phyloP scores from a whole-genome alignment of 92 coral and sea anemone genomes.

The Chrysogorgia sp. region DNA sequence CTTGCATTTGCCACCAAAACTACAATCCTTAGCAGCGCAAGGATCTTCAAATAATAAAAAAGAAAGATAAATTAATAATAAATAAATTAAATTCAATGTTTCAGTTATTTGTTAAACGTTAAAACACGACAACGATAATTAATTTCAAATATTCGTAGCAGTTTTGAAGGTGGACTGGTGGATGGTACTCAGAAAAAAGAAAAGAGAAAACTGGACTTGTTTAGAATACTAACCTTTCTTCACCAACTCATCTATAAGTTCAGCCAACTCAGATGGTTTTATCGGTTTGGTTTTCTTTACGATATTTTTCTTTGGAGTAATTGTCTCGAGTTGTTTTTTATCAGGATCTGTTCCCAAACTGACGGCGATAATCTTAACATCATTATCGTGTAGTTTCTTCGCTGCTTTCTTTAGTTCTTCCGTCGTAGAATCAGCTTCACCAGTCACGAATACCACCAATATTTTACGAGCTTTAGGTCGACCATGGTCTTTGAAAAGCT shows the following conservation, averaged over 20 bases:
- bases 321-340: constrained; percentile 49
- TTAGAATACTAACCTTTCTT: constrained; percentile 63
- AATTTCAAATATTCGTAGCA: too few relatives aligned
- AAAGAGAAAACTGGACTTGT: background rate
- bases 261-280: constrained; percentile 61
- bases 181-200: constrained; percentile 1
- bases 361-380: constrained; percentile 74
- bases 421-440: constrained; percentile 70
- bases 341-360: constrained; percentile 76
- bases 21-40: constrained; percentile 81
- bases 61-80: background rate
- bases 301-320: constrained; percentile 62
- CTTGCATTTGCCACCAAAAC: constrained; percentile 74
- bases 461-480: constrained; percentile 81
- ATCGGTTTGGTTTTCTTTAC: constrained; percentile 62
- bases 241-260: constrained; percentile 62
- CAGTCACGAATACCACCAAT: constrained; percentile 77
- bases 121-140: too few relatives aligned
- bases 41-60: constrained; percentile 60
- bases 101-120: too few relatives aligned
- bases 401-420: constrained; percentile 59
- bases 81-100: background rate
- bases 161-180: background rate
- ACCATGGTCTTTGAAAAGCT: constrained; percentile 63
- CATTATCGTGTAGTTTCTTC: constrained; percentile 62